phyloP scores from a whole-genome alignment of 2,113 vertebrate species.

The Pseudonaja textilis region DNA sequence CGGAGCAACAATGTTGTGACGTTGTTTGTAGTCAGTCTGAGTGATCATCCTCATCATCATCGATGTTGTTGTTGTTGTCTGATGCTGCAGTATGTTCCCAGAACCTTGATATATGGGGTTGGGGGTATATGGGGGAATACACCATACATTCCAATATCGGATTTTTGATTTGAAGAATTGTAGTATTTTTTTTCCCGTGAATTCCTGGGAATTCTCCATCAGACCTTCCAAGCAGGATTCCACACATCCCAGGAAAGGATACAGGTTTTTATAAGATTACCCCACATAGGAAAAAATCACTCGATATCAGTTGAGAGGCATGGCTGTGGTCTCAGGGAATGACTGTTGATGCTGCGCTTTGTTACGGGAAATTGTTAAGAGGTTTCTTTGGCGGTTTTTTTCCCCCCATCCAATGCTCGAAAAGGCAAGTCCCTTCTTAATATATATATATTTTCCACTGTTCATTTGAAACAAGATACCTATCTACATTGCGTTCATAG shows the following conservation, averaged over 20 bases:
- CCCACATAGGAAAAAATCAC: neutral
- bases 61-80: neutral
- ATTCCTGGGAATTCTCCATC: neutral
- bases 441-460: neutral
- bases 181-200: neutral
- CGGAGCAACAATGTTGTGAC: too few relatives aligned
- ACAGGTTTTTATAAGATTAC: neutral
- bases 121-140: neutral
- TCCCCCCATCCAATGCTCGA: neutral
- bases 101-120: neutral
- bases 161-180: neutral
- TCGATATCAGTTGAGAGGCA: neutral
- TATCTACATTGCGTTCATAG: neutral
- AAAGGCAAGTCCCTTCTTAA: neutral
- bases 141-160: neutral
- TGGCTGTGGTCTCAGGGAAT: too few relatives aligned
- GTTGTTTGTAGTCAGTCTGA: too few relatives aligned
- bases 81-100: neutral
- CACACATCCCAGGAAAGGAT: neutral
- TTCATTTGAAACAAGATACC: neutral
- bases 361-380: neutral
- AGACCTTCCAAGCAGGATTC: too few relatives aligned
- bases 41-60: accelerated
- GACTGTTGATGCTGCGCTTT: too few relatives aligned
- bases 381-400: neutral